A percentile compares a stretch with the other conserved stretches of the same genome.
These are phyloP conservation scores for Peromyscus polionotus DNA, from an alignment of 2,113 vertebrate species.

Conservation along the genomic window DNA sequence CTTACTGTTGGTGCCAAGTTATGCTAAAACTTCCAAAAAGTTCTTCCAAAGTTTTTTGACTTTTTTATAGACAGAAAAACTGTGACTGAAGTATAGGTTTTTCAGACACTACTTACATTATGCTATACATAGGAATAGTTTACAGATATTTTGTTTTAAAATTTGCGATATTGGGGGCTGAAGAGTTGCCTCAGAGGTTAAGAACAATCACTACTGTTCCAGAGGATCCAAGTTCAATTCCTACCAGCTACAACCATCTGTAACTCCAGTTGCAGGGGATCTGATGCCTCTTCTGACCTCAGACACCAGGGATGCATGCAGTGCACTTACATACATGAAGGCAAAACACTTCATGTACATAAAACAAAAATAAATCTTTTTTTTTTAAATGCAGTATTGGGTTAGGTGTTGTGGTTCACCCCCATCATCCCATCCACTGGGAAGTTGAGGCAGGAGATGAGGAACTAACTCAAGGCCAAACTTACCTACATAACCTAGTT, in stretches of 20 bases:
- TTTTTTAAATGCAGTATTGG: background rate
- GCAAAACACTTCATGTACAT: background rate
- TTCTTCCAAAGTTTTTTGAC: slow-evolving; percentile 54
- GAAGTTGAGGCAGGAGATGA: background rate
- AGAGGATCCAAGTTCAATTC: too few relatives aligned
- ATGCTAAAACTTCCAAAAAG: slow-evolving; percentile 62
- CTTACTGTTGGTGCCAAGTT: slow-evolving; percentile 50
- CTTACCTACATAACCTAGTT: background rate
- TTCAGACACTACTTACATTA: background rate
- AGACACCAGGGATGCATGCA: background rate
- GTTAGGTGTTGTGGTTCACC: background rate
- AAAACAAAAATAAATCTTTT: background rate
- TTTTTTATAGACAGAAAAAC: background rate
- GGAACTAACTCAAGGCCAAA: background rate
- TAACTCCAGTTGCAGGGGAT: too few relatives aligned
- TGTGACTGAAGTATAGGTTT: background rate
- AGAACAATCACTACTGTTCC: background rate
- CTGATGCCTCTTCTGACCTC: too few relatives aligned
- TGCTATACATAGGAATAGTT: background rate
- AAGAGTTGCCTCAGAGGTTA: background rate
- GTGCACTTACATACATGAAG: background rate
- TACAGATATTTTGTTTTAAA: background rate
- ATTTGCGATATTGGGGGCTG: background rate
- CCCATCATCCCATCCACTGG: background rate
- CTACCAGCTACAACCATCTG: too few relatives aligned